These are phyloP conservation scores for Harpegnathos saltator DNA, from an alignment of 1,140 invertebrate genomes.

Conservation along the genomic window DNA sequence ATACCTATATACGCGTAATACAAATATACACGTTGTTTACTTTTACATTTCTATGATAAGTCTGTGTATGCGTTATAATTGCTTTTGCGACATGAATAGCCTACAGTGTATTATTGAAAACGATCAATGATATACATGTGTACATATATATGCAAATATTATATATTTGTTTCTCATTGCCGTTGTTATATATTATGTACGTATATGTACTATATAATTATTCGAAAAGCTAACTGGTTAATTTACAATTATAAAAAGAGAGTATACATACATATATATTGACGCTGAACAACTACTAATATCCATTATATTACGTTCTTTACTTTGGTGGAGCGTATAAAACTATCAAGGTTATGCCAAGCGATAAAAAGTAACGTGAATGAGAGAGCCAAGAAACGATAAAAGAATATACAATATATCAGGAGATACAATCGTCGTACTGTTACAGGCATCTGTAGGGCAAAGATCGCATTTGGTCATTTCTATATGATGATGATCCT, in stretches of 20 bases:
- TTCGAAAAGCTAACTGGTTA: background rate
- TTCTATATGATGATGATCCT: background rate
- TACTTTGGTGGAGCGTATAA: background rate
- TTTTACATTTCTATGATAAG: background rate
- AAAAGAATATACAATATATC: conserved; percentile 67
- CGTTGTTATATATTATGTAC: background rate
- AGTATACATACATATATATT: conserved; percentile 10
- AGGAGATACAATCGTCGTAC: conserved; percentile 51
- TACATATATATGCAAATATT: background rate
- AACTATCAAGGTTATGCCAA: conserved; percentile 66
- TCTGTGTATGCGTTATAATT: background rate
- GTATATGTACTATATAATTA: too few relatives aligned
- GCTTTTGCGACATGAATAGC: background rate
- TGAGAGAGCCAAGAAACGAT: conserved; percentile 63
- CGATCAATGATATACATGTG: conserved; percentile 15
- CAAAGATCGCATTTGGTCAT: conserved; percentile 76
- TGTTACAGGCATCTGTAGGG: conserved; percentile 77
- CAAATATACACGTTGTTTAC: background rate
- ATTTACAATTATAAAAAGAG: conserved; percentile 16
- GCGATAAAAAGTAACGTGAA: conserved; percentile 49
- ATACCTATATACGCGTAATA: background rate
- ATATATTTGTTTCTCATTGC: background rate
- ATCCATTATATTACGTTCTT: background rate
- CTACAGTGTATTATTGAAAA: background rate
- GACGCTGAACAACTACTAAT: background rate